Percentiles rank a stretch among this genome's conserved stretches.
phyloP scores from a whole-genome alignment of 2,888 invertebrate genomes.

The Bugula neritina region DNA sequence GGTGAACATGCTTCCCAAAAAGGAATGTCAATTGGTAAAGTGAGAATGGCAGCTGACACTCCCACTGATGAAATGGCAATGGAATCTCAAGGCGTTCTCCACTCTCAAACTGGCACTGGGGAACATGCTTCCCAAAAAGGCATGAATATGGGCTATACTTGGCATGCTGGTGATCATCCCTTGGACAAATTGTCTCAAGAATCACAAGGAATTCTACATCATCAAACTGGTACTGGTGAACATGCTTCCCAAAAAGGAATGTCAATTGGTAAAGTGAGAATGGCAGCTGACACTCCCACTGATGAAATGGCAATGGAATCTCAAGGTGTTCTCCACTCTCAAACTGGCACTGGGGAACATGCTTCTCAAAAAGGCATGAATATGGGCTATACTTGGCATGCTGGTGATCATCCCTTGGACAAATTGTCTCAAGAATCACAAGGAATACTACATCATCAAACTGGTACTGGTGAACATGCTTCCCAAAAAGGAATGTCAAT shows the following conservation, averaged over 20 bases:
- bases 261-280: not conserved
- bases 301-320: not conserved
- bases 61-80: too few relatives aligned
- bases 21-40: not conserved
- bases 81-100: conserved; percentile 21
- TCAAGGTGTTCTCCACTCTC: conserved; percentile 18
- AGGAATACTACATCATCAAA: not conserved
- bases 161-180: not conserved
- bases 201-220: conserved; percentile 7
- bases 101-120: not conserved
- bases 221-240: not conserved
- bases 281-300: not conserved
- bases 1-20: not conserved
- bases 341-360: not conserved
- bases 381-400: not conserved
- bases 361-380: conserved; percentile 15
- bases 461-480: not conserved
- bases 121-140: not conserved
- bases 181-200: not conserved
- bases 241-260: conserved; percentile 21
- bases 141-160: not conserved
- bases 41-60: not conserved
- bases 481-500: conserved; percentile 13
- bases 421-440: not conserved
- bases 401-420: not conserved